These are phyloP conservation scores for Xenus cinereus DNA, from an alignment of 2,113 vertebrate genomes.

Conservation along the genomic window DNA sequence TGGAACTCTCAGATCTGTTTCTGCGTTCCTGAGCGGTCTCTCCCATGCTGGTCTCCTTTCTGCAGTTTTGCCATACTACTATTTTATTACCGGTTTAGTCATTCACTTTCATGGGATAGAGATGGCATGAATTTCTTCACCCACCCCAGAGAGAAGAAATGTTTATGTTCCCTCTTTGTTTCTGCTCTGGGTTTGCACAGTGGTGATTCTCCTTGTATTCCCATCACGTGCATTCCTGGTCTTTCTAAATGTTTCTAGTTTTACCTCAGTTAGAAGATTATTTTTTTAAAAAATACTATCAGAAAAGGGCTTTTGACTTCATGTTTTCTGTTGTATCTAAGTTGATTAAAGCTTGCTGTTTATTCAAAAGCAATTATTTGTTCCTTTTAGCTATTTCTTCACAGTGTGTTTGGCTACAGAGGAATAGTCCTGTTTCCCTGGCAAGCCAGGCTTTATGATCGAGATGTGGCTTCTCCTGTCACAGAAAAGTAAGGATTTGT, in stretches of 20 bases:
- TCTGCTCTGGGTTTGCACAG: neutral
- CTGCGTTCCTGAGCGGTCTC: neutral
- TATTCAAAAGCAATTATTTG: neutral
- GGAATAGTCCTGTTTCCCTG: constrained; percentile 96
- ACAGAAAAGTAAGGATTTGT: constrained; percentile 85
- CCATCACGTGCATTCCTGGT: neutral
- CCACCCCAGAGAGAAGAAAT: neutral
- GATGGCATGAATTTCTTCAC: neutral
- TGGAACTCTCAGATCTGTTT: neutral
- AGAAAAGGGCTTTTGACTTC: neutral
- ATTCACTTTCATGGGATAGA: neutral
- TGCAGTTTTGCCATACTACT: neutral
- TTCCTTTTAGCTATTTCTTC: constrained; percentile 89
- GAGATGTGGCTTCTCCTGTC: constrained; percentile 87
- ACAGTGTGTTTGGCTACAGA: constrained; percentile 96
- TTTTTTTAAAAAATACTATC: neutral
- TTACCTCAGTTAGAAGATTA: neutral
- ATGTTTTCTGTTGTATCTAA: neutral
- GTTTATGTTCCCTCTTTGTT: neutral
- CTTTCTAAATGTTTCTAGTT: neutral
- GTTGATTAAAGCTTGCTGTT: neutral
- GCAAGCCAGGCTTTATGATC: constrained; percentile 96
- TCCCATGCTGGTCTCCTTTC: neutral
- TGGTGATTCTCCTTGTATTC: neutral
- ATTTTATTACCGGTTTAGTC: neutral